Evolutionary conservation across 2,113 vertebrate species (phyloP), one percentile per base, ranked within the genome.

Genomic region (Struthidea cinerea): DNA sequence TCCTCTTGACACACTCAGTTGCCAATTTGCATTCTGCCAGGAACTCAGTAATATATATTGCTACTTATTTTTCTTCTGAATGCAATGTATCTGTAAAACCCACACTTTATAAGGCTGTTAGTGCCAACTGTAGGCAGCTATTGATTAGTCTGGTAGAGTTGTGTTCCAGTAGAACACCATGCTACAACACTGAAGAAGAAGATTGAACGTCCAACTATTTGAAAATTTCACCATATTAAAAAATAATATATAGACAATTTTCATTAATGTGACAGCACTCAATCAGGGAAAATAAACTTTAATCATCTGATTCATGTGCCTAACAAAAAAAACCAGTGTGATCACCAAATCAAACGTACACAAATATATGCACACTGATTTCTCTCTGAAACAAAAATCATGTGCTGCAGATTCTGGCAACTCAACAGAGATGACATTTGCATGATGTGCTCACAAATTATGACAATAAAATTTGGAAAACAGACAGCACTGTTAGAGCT

Each of bases 291-390:
- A 75, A 91, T 47, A 73, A 91, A 61, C 10, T 82, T 81, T 22
- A 17, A 41, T 15, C 3, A n/a, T 18, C 24, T 24, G n/a, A 75
- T 60, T 78, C 28, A 32, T 3, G 4, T 47, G 37, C 26, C 41
- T 53, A 64, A 68, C 22, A 71, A 55, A 79, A 19, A 69, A 94
- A 52, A 9, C 7, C 65, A 73, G 21, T 0, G 4, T 6, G 13
- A 63, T 14, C 52, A 63, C 50, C 27, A 68, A 33, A 71, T 76
- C 30, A 84, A 75, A 56, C 12, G 13, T 3, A 65, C 19, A 20
- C 6, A 39, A 78, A 42, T 22, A 27, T 4, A 26, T 0, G 6
- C n/a, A 52, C 2, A 2, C 39, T 1, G 0, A 37, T 60, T 71
- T 56, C n/a, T 41, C 47, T 61, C 26, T 8, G 8, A 87, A 82